A percentile compares a stretch with the other conserved stretches of the same genome.
phyloP scores from a whole-genome alignment of 1,140 invertebrate species.

The Pseudomyrmex pallidus region DNA sequence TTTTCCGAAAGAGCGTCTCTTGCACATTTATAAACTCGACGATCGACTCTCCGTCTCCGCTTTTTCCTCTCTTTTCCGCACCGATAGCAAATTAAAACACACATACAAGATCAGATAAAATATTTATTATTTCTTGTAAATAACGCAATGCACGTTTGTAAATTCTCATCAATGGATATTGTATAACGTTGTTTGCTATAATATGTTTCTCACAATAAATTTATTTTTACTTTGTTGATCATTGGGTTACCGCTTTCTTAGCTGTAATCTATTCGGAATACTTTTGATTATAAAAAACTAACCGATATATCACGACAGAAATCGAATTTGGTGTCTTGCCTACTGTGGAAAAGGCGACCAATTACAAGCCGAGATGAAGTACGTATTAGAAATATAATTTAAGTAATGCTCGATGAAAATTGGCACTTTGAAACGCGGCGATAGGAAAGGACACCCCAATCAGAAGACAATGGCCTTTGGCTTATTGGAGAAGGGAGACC shows the following conservation, averaged over 20 bases:
- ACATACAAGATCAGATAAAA: too few relatives aligned
- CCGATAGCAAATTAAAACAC: too few relatives aligned
- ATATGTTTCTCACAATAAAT: too few relatives aligned
- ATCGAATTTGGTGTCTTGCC: too few relatives aligned
- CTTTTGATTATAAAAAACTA: neutral
- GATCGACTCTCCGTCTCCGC: neutral
- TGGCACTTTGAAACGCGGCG: constrained; percentile 27
- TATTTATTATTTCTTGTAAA: too few relatives aligned
- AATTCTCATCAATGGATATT: too few relatives aligned
- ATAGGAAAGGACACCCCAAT: constrained; percentile 62
- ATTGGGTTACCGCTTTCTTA: too few relatives aligned
- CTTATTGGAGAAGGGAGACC: constrained; percentile 24
- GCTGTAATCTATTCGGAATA: neutral
- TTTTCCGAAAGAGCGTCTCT: neutral
- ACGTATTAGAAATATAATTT: constrained; percentile 24
- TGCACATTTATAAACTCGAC: neutral
- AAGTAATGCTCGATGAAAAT: constrained; percentile 36
- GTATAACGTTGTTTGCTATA: too few relatives aligned
- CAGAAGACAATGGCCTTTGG: constrained; percentile 67
- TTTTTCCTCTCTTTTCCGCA: neutral
- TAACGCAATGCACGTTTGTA: too few relatives aligned
- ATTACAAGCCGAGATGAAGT: neutral
- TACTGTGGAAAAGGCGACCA: too few relatives aligned
- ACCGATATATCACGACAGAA: too few relatives aligned
- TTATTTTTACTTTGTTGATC: too few relatives aligned